Evolutionary conservation across 2,888 invertebrate genomes (phyloP).

Genomic region (Eupithecia abbreviata): DNA sequence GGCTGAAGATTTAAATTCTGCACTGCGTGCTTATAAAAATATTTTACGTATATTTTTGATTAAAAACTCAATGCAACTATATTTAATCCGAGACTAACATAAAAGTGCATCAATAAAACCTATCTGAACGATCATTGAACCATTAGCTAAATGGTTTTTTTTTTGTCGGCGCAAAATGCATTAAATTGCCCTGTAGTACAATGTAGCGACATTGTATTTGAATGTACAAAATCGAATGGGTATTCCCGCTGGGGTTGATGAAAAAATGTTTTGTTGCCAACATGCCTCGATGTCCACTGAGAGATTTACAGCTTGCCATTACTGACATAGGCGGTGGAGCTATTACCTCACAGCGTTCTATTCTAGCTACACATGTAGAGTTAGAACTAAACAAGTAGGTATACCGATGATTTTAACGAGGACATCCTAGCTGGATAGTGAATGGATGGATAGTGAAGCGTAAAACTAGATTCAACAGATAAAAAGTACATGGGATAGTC

Average conservation of each 20-base stretch:
- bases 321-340: conserved; percentile 49
- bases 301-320: conserved; percentile 79
- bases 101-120: not conserved
- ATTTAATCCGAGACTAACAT: not conserved
- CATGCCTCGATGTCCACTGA: conserved; percentile 69
- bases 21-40: not conserved
- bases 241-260: conserved; percentile 69
- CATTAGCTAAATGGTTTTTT: conserved; percentile 17
- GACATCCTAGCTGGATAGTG: not conserved
- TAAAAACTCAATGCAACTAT: not conserved
- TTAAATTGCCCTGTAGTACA: conserved; percentile 7
- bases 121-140: conserved; percentile 6
- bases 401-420: not conserved
- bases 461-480: not conserved
- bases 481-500: not conserved
- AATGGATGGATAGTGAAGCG: not conserved
- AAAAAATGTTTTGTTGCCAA: conserved; percentile 73
- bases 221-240: conserved; percentile 73
- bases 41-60: not conserved
- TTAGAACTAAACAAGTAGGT: not conserved
- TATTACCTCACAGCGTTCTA: conserved; percentile 8
- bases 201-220: conserved; percentile 48
- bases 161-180: conserved; percentile 3
- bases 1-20: not conserved
- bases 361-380: not conserved